These are phyloP conservation scores for Diaphora mendica DNA, from an alignment of 2,888 invertebrate genomes.

Conservation along the genomic window DNA sequence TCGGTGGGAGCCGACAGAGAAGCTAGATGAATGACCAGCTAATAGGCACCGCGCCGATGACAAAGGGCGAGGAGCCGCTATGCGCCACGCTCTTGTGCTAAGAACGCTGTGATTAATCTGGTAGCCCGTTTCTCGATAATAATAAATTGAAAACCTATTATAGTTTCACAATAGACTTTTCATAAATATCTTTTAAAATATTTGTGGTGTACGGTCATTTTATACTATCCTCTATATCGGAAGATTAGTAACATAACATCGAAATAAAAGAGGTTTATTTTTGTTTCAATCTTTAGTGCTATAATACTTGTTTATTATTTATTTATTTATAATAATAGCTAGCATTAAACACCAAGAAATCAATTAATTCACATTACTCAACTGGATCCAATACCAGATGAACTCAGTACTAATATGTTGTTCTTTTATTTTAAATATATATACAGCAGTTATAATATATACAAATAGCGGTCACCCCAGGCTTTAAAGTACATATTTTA, in stretches of 20 bases:
- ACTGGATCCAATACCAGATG: no score
- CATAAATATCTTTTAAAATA: conserved; percentile 46
- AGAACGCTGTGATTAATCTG: conserved; percentile 56
- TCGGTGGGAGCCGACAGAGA: conserved; percentile 62
- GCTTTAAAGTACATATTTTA: neutral
- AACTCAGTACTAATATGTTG: no score
- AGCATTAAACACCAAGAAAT: no score
- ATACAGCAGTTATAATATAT: no score
- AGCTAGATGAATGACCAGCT: conserved; percentile 69
- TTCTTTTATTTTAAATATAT: neutral
- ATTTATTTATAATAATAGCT: no score
- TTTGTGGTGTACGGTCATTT: conserved; percentile 12
- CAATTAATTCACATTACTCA: no score
- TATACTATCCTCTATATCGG: conserved; percentile 6
- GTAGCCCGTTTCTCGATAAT: conserved; percentile 49
- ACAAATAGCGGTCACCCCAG: neutral
- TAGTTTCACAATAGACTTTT: conserved; percentile 15
- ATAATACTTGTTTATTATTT: no score
- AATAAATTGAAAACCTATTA: conserved; percentile 52
- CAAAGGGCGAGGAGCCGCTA: conserved; percentile 52
- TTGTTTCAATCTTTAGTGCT: neutral
- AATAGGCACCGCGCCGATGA: conserved; percentile 59
- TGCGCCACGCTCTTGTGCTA: conserved; percentile 56
- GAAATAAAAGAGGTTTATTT: neutral
- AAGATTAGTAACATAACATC: neutral